phyloP scores from a whole-genome alignment of 1,140 invertebrate genomes.

The Drosophila teissieri region DNA sequence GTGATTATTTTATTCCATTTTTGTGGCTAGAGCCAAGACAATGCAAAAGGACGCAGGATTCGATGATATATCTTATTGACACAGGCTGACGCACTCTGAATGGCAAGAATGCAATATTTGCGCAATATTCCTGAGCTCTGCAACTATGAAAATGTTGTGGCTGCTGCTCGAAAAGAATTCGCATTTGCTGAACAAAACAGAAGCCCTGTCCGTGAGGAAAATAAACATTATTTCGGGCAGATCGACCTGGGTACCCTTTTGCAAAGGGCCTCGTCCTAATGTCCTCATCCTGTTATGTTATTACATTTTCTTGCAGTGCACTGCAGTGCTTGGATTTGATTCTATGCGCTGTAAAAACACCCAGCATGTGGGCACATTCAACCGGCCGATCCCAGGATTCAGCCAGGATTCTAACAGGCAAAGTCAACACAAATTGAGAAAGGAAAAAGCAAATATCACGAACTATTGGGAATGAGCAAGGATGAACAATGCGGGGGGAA shows the following conservation, averaged over 20 bases:
- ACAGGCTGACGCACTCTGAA: conserved; percentile 23
- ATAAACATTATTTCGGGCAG: conserved; percentile 39
- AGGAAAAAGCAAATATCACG: conserved; percentile 69
- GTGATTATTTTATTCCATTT: conserved; percentile 61
- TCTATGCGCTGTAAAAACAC: conserved; percentile 38
- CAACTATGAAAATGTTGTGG: conserved; percentile 78
- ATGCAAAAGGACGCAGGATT: conserved; percentile 18
- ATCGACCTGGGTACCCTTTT: background rate
- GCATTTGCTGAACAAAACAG: conserved; percentile 18
- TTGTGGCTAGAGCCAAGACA: conserved; percentile 66
- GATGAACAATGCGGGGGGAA: conserved; percentile 40
- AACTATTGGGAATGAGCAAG: conserved; percentile 46
- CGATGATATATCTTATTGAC: conserved; percentile 52
- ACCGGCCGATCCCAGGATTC: conserved; percentile 10
- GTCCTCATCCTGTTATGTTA: too few relatives aligned
- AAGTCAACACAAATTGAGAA: conserved; percentile 60
- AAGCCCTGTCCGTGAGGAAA: conserved; percentile 27
- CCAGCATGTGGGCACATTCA: conserved; percentile 78
- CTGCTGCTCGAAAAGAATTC: conserved; percentile 69
- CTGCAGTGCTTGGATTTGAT: conserved; percentile 13
- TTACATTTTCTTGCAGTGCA: conserved; percentile 53
- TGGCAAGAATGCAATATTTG: conserved; percentile 70
- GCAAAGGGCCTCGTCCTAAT: too few relatives aligned
- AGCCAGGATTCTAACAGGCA: conserved; percentile 5
- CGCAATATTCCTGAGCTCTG: conserved; percentile 71